phyloP scores from a whole-genome alignment of 2,888 invertebrate species.

The Holacanthella duospinosa region DNA sequence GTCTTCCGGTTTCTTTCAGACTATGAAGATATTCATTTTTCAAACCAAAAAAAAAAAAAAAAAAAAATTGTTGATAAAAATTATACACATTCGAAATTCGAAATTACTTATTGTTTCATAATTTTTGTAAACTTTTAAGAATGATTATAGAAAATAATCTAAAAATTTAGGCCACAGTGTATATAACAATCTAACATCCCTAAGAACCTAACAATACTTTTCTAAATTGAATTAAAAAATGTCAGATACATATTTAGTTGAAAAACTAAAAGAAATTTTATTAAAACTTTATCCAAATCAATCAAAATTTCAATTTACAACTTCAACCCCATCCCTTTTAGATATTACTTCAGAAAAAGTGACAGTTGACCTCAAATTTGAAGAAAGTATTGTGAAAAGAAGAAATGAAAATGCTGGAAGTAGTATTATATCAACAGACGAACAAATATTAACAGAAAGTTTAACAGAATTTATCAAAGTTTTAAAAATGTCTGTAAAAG shows the following conservation, averaged over 20 bases:
- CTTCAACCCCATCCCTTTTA: background rate
- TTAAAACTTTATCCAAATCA: slow-evolving; percentile 20
- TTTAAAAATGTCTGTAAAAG: slow-evolving; percentile 26
- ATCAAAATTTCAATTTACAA: background rate
- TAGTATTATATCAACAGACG: too few relatives aligned
- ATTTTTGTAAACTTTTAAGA: too few relatives aligned
- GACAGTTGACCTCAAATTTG: background rate
- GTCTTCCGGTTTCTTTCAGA: background rate
- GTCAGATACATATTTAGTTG: slow-evolving; percentile 27
- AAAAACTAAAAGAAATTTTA: slow-evolving; percentile 32
- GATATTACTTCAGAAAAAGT: background rate
- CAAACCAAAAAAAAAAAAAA: too few relatives aligned
- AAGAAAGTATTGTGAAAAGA: background rate
- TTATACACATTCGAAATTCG: too few relatives aligned
- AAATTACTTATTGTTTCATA: too few relatives aligned
- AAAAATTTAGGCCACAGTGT: too few relatives aligned
- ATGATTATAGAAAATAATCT: too few relatives aligned
- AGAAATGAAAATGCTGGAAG: background rate
- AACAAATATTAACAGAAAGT: background rate
- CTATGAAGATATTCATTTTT: too few relatives aligned
- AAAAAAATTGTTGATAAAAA: too few relatives aligned
- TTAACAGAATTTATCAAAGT: slow-evolving; percentile 32
- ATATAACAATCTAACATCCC: too few relatives aligned
- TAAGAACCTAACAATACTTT: too few relatives aligned
- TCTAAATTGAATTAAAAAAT: too few relatives aligned